A percentile compares a stretch with the other conserved stretches of the same genome.
Evolutionary conservation across 2,113 vertebrate genomes (phyloP).

Genomic region (Pelodiscus sinensis): DNA sequence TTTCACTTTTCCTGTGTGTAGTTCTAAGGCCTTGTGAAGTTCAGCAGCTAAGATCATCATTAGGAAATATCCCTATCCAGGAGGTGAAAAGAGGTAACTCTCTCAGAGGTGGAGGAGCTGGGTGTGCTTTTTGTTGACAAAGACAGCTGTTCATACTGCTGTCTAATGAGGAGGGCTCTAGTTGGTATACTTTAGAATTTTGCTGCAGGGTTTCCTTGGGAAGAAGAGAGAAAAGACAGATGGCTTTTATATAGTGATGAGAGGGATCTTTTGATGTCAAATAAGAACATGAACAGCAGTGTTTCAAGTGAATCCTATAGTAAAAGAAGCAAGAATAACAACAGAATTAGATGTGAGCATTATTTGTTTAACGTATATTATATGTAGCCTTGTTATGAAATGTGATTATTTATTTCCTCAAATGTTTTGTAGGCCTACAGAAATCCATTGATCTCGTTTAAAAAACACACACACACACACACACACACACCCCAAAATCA

Average conservation of each 20-base stretch:
- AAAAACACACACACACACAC: no score
- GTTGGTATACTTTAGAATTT: background rate
- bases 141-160: rapidly evolving
- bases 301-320: background rate
- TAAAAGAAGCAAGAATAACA: background rate
- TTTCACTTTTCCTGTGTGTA: no score
- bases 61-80: background rate
- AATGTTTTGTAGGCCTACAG: background rate
- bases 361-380: background rate
- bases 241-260: background rate
- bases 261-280: background rate
- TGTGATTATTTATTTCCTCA: background rate
- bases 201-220: background rate
- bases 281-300: background rate
- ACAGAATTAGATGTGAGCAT: background rate
- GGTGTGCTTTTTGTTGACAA: background rate
- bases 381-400: background rate
- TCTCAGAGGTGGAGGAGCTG: background rate
- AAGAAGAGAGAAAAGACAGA: slow-evolving; percentile 5
- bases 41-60: background rate
- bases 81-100: rapidly evolving
- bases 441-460: background rate
- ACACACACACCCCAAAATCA: background rate
- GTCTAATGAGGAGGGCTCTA: background rate
- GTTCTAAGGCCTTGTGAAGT: background rate